Evolutionary conservation across 2,113 vertebrate genomes (phyloP).

Genomic region (Centropus bengalensis): DNA sequence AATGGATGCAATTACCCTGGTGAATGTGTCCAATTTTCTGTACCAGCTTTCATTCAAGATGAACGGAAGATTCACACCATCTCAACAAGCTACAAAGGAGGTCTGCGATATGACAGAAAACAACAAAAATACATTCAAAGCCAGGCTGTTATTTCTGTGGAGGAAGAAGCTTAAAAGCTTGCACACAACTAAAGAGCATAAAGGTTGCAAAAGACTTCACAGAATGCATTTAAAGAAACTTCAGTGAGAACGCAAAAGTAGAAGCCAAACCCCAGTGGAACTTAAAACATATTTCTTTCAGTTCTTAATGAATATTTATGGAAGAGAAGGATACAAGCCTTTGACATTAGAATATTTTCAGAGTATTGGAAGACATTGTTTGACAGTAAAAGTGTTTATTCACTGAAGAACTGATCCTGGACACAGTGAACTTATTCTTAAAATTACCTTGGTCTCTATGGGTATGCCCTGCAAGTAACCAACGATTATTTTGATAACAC

Average conservation of each 20-base stretch:
- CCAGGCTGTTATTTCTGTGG: constrained; percentile 8
- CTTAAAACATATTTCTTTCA: not conserved
- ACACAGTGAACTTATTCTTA: not conserved
- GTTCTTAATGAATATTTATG: constrained; percentile 48
- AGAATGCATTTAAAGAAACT: constrained; percentile 36
- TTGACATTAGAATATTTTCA: constrained; percentile 19
- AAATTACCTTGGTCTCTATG: not conserved
- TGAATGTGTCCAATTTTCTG: constrained; percentile 42
- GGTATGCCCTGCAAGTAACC: not conserved
- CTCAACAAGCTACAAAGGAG: constrained; percentile 31
- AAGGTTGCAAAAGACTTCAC: constrained; percentile 33
- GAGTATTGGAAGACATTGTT: not conserved
- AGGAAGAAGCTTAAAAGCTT: constrained; percentile 5
- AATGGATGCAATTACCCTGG: constrained; percentile 32
- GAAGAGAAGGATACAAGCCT: not conserved
- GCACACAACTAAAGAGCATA: not conserved
- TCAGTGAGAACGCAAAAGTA: constrained; percentile 19
- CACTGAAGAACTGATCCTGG: not conserved
- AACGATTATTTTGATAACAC: not conserved
- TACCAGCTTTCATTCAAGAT: constrained; percentile 19
- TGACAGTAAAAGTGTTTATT: constrained; percentile 44
- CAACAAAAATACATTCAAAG: constrained; percentile 27
- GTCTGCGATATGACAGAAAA: not conserved
- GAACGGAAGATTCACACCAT: constrained; percentile 30
- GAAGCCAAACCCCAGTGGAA: constrained; percentile 8